Evolutionary conservation across 2,113 vertebrate species (phyloP), one percentile per base, ranked within the genome.

Genomic region (Piprites chloris): DNA sequence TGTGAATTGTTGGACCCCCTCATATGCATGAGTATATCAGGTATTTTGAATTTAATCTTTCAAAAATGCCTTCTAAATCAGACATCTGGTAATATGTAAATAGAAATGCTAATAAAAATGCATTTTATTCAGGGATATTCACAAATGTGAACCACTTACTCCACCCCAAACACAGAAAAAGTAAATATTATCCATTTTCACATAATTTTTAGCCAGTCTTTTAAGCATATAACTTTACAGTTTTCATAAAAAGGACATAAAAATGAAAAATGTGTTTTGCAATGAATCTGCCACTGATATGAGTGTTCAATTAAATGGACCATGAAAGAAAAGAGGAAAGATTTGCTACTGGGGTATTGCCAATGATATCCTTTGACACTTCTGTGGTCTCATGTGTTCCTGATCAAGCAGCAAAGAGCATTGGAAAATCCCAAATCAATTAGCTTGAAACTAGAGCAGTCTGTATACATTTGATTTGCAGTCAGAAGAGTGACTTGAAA

Each of bases 231-330:
- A 97, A 96, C 90, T 97, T 97, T 97, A 96, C 37, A 96, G 65
- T 71, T 75, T 78, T 94, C 82, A 96, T 96, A 92, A 97, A 87
- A 90, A 78, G 75, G 19, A 81, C 37, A 90, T 97, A 97, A 97
- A 96, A 97, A 87, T 94, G 87, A 97, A 96, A 97, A 96, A 96
- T 93, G 79, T 94, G 69, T 96, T 97, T 97, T 96, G 87, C 94
- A 95, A 94, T 93, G 85, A 96, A 96, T 97, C 95, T 94, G 95
- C 88, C 88, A 92, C 88, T 95, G 93, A 97, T 97, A 94, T 6
- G 87, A 95, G 47, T 84, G 68, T 97, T 92, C 75, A 83, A 49
- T 96, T 95, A 97, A 97, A 97, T 90, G 94, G 94, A 87, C 82
- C 89, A 8, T 96, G 91, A 53, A 93, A 88, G 85, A 89, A 94